phyloP scores from a whole-genome alignment of 2,797 vertebrate species.

The Pyrocephalus nanus region DNA sequence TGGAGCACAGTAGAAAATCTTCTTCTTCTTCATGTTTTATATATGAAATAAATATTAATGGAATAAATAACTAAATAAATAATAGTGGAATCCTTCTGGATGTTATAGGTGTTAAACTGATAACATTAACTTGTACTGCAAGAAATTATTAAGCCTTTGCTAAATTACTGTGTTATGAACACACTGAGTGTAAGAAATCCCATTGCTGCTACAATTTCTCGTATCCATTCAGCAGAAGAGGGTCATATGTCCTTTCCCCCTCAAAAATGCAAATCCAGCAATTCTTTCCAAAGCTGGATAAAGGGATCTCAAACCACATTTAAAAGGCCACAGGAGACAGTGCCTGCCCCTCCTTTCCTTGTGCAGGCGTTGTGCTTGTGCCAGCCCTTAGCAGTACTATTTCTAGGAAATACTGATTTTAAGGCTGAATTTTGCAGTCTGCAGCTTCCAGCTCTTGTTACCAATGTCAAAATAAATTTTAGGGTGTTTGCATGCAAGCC shows the following conservation, averaged over 20 bases:
- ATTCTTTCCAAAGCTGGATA: neutral
- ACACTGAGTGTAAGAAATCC: neutral
- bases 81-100: neutral
- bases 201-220: neutral
- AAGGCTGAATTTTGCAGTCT: neutral
- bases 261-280: neutral
- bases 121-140: neutral
- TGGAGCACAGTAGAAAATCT: neutral
- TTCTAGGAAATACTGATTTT: neutral
- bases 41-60: too few species aligned
- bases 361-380: neutral
- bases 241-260: neutral
- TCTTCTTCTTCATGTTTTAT: neutral
- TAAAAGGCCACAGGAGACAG: neutral
- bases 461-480: neutral
- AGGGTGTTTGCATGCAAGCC: neutral
- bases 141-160: neutral
- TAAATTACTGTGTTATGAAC: neutral
- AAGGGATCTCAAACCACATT: neutral
- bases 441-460: neutral
- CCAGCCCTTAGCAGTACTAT: neutral
- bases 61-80: too few species aligned
- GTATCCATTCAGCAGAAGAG: neutral
- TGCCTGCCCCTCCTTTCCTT: neutral
- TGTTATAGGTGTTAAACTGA: neutral